These are phyloP conservation scores for Ctenopoma multispine DNA, from an alignment of 2,797 vertebrate genomes.

Conservation along the genomic window DNA sequence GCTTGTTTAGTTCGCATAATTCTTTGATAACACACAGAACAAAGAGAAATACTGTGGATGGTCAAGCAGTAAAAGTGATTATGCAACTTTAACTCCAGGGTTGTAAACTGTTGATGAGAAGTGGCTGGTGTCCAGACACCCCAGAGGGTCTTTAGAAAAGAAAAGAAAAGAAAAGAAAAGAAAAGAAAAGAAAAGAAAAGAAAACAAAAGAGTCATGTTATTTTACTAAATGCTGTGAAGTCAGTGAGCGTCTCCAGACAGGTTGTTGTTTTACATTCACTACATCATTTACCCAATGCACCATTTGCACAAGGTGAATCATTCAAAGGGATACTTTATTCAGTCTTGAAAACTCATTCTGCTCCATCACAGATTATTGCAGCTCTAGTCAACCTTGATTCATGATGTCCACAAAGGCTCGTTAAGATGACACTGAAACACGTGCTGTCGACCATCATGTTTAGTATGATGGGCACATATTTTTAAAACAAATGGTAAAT, in stretches of 20 bases:
- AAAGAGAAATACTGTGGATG: neutral
- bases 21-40: slow-evolving; percentile 36
- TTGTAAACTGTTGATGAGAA: slow-evolving; percentile 1
- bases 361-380: neutral
- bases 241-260: neutral
- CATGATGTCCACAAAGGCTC: neutral
- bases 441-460: no score
- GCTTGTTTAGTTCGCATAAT: slow-evolving; percentile 36
- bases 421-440: neutral
- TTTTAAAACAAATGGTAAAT: no score
- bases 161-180: no score
- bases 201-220: neutral
- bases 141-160: neutral
- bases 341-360: neutral
- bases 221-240: neutral
- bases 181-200: no score
- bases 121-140: neutral
- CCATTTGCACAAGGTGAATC: accelerated
- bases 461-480: no score
- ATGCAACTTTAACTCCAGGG: slow-evolving; percentile 20
- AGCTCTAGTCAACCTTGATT: neutral
- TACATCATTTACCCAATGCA: neutral
- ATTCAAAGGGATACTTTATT: neutral
- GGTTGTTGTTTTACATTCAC: neutral
- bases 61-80: slow-evolving; percentile 17